Evolutionary conservation across 2,888 invertebrate species (phyloP).

Genomic region (Chloroclysta siterata): DNA sequence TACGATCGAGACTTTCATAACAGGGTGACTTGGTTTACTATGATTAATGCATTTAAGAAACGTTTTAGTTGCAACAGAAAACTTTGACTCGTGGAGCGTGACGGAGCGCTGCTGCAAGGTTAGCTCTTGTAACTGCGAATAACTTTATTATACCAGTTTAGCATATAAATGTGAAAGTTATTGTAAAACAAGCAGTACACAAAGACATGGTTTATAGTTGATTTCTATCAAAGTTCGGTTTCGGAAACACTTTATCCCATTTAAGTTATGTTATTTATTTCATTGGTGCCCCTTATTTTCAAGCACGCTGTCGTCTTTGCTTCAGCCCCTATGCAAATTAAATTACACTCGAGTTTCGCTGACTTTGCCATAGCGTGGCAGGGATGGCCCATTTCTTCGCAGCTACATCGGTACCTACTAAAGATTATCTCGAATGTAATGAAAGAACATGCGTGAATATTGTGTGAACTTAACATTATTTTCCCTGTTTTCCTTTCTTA

Average conservation of each 20-base stretch:
- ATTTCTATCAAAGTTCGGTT: not conserved
- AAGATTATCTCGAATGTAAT: constrained; percentile 43
- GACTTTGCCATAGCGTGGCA: constrained; percentile 66
- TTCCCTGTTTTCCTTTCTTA: not conserved
- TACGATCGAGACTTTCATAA: constrained; percentile 62
- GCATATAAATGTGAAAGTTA: constrained; percentile 3
- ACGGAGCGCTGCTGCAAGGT: constrained; percentile 58
- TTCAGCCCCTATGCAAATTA: constrained; percentile 75
- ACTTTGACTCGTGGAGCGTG: constrained; percentile 70
- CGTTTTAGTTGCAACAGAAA: constrained; percentile 71
- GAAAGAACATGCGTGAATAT: constrained; percentile 41
- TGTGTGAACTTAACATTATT: constrained; percentile 27
- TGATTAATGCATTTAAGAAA: constrained; percentile 75
- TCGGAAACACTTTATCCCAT: not conserved
- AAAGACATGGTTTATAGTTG: not conserved
- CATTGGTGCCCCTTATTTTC: constrained; percentile 8
- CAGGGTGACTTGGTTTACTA: constrained; percentile 56
- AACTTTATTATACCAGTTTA: constrained; percentile 36
- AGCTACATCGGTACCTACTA: constrained; percentile 44
- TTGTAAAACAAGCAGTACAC: not conserved
- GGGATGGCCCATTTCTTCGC: constrained; percentile 64
- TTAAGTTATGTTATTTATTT: constrained; percentile 11
- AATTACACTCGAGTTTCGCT: constrained; percentile 75
- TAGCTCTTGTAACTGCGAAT: constrained; percentile 47
- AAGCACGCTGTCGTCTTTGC: constrained; percentile 59